Base-by-base conservation (phyloP, 2,797 vertebrate genomes). In the Staurois parvus region DNA sequence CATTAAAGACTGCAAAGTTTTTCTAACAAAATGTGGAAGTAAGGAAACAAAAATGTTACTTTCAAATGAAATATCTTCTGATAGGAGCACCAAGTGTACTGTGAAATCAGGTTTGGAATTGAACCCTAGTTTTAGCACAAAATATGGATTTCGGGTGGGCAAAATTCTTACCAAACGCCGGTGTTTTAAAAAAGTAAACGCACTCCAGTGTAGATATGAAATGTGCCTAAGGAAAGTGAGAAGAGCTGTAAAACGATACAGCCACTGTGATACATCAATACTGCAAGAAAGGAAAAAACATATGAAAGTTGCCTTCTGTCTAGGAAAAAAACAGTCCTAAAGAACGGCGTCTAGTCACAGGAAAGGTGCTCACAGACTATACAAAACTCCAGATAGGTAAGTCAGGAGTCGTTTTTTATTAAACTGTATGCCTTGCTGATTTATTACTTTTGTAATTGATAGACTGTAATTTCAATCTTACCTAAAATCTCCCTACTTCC, bases 1-100 rank as follows among this genome's bases (percentile, higher is more conserved):
- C 94, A 92, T 99, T 89, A 98, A 96, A 92, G 96, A 99, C 87
- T 99, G 98, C 89, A 95, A 97, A 70, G 98, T 99, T 92, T 99
- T 98, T 94, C 92, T 99, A 89, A 97, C 95, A 90, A 99, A 98
- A 92, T 96, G 99, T 88, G 97, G 96, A 91, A 96, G 95, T 83
- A 93, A 96, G 81, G 95, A 96, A 91, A 95, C 93, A 91, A 89
- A 94, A 93, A 92, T 89, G 89, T 91, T 92, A n/a, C 92, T 91
- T 87, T 88, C 91, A 85, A 85, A 92, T 69, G 75, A n/a, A 72
- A 13, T 91, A 88, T 93, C 89, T 87, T 89, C 91, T 8, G 90
- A 89, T 94, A 45, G 92, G 92, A 85, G 56, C 85, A 2, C 87
- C 67, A 85, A 85, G 28, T 85, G 89, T 89, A 84, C 83, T 84